Percentiles rank a stretch among this genome's conserved stretches.
These are phyloP conservation scores for Siderastrea siderea DNA, from an alignment of 92 coral and sea anemone species.

Conservation along the genomic window DNA sequence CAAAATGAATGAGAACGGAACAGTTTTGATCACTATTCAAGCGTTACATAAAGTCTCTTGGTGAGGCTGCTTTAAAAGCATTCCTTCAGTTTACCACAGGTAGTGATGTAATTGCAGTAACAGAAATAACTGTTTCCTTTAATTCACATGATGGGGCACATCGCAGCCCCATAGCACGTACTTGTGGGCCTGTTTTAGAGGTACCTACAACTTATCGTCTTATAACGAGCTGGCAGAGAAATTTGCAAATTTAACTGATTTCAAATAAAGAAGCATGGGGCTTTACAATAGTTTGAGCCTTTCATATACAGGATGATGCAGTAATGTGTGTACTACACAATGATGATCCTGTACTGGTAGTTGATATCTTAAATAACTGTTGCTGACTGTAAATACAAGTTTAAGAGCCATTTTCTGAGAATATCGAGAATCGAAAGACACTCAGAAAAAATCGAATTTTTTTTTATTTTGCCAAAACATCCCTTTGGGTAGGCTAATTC, in stretches of 20 bases:
- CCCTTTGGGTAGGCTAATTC: too few relatives aligned
- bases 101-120: background rate
- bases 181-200: conserved; percentile 70
- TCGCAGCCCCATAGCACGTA: conserved; percentile 64
- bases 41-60: conserved; percentile 45
- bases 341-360: conserved; percentile 40
- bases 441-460: too few relatives aligned
- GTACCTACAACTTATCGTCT: conserved; percentile 64
- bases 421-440: too few relatives aligned
- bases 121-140: conserved; percentile 51
- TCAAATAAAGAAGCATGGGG: conserved; percentile 54
- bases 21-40: conserved; percentile 60
- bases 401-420: too few relatives aligned
- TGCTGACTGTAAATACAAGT: conserved; percentile 30
- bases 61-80: conserved; percentile 46
- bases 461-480: too few relatives aligned
- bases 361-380: conserved; percentile 43
- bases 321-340: too few relatives aligned
- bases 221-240: conserved; percentile 68
- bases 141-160: conserved; percentile 37
- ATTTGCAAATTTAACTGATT: conserved; percentile 43
- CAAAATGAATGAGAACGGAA: conserved; percentile 55
- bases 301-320: conserved; percentile 22
- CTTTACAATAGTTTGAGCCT: conserved; percentile 37
- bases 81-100: conserved; percentile 75